phyloP scores from a whole-genome alignment of 2,888 invertebrate species.

The Drosophila maculinotata region DNA sequence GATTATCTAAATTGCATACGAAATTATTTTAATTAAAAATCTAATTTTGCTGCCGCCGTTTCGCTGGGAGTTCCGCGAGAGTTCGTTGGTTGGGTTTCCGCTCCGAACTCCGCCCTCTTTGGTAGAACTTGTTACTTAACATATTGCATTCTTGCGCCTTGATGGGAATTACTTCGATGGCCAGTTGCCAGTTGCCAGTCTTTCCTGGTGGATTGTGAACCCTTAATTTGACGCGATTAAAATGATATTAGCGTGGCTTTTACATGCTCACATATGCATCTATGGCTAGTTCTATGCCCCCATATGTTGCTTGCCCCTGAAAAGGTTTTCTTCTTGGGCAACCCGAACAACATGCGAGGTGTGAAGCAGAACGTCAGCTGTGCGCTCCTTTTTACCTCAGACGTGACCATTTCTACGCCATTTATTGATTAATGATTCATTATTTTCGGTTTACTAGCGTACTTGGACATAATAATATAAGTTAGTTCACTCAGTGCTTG shows the following conservation, averaged over 20 bases:
- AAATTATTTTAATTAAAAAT: conserved; percentile 86
- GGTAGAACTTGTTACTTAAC: conserved; percentile 47
- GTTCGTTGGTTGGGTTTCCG: neutral
- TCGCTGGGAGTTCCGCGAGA: neutral
- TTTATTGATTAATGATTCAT: conserved; percentile 83
- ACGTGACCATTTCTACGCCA: conserved; percentile 58
- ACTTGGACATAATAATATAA: conserved; percentile 1
- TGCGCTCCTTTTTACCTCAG: conserved; percentile 17
- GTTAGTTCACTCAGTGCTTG: conserved; percentile 26
- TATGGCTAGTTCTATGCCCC: conserved; percentile 2
- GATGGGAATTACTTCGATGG: conserved; percentile 51
- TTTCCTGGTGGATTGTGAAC: conserved; percentile 66
- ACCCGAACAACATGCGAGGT: conserved; percentile 67
- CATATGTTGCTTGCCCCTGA: conserved; percentile 68
- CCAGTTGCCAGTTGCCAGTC: too few species aligned
- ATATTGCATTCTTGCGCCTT: conserved; percentile 38
- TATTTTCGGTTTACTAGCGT: conserved; percentile 50
- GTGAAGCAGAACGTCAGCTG: conserved; percentile 77
- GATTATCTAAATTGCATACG: conserved; percentile 86
- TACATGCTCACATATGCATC: neutral
- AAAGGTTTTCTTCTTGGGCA: conserved; percentile 20
- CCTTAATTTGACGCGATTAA: conserved; percentile 81
- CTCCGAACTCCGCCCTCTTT: conserved; percentile 27
- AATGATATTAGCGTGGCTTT: conserved; percentile 76
- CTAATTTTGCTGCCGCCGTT: conserved; percentile 81